phyloP scores from a whole-genome alignment of 1,140 invertebrate species.

The Colletes latitarsis region DNA sequence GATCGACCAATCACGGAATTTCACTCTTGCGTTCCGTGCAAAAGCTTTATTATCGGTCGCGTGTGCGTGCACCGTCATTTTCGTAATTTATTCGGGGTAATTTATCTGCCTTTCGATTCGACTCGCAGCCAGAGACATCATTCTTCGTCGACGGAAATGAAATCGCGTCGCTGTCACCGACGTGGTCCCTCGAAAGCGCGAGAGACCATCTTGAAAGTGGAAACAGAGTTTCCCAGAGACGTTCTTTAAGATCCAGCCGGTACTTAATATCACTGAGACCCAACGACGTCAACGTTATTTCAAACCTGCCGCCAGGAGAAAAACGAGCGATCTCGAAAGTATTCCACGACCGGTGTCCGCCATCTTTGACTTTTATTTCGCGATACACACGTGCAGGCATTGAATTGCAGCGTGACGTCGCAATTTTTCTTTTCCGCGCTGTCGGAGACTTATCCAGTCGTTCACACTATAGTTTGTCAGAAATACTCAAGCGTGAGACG shows the following conservation, averaged over 20 bases:
- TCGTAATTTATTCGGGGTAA: slow-evolving; percentile 27
- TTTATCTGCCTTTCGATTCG: slow-evolving; percentile 7
- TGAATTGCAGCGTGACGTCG: too few species aligned
- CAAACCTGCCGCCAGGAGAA: not conserved
- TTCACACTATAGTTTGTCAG: too few species aligned
- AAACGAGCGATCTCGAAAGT: not conserved
- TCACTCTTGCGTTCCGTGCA: not conserved
- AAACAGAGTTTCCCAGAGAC: not conserved
- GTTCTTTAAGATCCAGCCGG: not conserved
- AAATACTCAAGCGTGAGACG: too few species aligned
- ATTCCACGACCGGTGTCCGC: too few species aligned
- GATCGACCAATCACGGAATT: slow-evolving; percentile 5
- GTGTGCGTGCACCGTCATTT: not conserved
- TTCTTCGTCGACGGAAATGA: slow-evolving; percentile 37
- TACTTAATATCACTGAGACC: not conserved
- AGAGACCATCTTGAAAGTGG: not conserved
- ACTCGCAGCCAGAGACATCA: slow-evolving; percentile 4
- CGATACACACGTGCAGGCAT: too few species aligned
- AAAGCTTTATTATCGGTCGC: not conserved
- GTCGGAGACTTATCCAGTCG: too few species aligned
- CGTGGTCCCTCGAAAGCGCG: not conserved
- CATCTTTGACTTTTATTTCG: too few species aligned
- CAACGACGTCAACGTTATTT: too few species aligned
- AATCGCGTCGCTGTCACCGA: slow-evolving; percentile 1
- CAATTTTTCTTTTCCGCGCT: too few species aligned